Evolutionary conservation across 1,140 invertebrate species (phyloP).

Genomic region (Drosophila lowei): DNA sequence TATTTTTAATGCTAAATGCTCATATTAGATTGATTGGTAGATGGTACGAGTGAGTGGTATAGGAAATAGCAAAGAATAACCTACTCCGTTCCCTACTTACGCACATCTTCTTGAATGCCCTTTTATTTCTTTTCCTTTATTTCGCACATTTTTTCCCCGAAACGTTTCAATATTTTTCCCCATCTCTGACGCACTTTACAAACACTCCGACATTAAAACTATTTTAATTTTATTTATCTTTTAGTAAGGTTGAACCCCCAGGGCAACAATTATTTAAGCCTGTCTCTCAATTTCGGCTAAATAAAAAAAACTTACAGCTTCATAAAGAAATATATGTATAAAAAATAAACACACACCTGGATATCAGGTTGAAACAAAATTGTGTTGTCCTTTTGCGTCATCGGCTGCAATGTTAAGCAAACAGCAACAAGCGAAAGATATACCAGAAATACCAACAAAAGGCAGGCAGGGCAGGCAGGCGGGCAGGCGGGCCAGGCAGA

Average conservation of each 20-base stretch:
- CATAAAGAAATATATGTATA: neutral
- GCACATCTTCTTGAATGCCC: no score
- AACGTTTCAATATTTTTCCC: no score
- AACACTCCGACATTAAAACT: no score
- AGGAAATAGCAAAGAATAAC: no score
- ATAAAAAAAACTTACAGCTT: neutral
- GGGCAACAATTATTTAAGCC: conserved; percentile 21
- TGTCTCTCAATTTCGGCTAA: conserved; percentile 2
- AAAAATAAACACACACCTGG: conserved; percentile 24
- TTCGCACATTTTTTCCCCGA: no score
- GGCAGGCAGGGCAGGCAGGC: neutral
- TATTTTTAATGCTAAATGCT: no score
- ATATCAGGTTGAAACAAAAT: conserved; percentile 28
- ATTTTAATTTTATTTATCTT: no score
- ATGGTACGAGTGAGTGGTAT: no score
- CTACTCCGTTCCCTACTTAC: no score
- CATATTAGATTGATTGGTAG: no score
- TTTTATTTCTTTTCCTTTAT: no score
- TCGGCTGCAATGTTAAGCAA: conserved; percentile 68
- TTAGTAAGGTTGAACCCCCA: neutral
- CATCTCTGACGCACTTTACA: no score
- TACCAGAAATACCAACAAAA: conserved; percentile 3
- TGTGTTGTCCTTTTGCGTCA: conserved; percentile 74
- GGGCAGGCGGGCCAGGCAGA: neutral
- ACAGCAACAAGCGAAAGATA: conserved; percentile 27